Base-by-base conservation (phyloP, 2,113 vertebrate genomes). In the Diphyllodes magnificus region DNA sequence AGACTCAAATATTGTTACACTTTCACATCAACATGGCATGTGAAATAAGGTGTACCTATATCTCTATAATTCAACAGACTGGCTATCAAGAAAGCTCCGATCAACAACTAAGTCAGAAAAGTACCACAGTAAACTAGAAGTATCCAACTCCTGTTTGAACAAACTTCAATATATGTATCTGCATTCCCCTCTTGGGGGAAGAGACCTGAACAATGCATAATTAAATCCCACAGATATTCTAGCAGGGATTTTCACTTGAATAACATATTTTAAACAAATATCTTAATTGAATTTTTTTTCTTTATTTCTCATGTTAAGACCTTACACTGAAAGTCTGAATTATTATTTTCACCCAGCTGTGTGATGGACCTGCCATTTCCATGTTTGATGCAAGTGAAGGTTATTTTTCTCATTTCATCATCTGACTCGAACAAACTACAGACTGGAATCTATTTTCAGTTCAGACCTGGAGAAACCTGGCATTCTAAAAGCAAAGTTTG, bases 211-310 rank as follows among this genome's bases (percentile, higher is more conserved):
- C 35, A 90, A 21, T 30, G 22, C 19, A 40, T 31, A n/a, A 76
- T 86, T 88, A 76, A 83, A 73, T 73, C 16, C 42, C 37, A 77
- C 4, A 3, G 54, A 49, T n/a, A 82, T 49, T 60, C 17, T 37
- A 60, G 37, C 56, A 76, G 13, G 19, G 82, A 69, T 44, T 73
- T 77, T 31, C 28, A 69, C 24, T 22, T 44, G 11, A 70, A 30
- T 13, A 75, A 64, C 4, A 20, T 42, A 56, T 31, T 94, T 91
- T 24, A 60, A 87, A 54, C 3, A 87, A 82, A 50, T 16, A 78
- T 4, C 37, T 75, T 27, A 2, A 47, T 0, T 22, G 14, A 47
- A 0, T 1, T 35, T 31, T 53, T 50, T 51, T 51, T 25, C 10
- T n/a, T 18, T 42, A 22, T 73, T 53, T 69, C 15, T 45, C 15